Base-by-base conservation (phyloP, 2,797 vertebrate genomes). In the Lepidocolaptes lacrymiger region DNA sequence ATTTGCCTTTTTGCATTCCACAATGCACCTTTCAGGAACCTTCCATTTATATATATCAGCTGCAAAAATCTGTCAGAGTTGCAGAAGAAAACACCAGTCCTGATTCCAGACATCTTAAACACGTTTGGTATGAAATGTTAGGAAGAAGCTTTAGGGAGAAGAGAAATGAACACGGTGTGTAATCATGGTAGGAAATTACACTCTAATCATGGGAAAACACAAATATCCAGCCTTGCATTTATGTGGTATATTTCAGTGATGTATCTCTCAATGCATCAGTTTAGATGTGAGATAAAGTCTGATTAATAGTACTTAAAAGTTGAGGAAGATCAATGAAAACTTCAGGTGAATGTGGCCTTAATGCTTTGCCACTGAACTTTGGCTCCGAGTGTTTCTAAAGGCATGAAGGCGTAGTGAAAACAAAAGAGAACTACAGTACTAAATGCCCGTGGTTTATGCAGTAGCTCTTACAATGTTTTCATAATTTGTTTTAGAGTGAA, bases 11-110 rank as follows among this genome's bases (percentile, higher is more conserved):
- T 12, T 24, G 23, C 80, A 61, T 93, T 84, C 48, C 39, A 81
- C 39, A 36, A 52, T 61, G 64, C 67, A 83, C 34, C 32, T 76
- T 80, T 51, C 49, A 61, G 41, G 83, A 63, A 52, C 39, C 27
- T 91, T 87, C 54, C 44, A 22, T 55, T 83, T 63, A 62, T 0
- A 0, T 63, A 62, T 0, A 0, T 61, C 68, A 76, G n/a, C 68
- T 91, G 68, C 62, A 92, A 76, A 92, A 85, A 43, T n/a, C 55
- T 26, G 2, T 14, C 44, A 43, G 10, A 43, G 71, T 75, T 83
- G 44, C 28, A 64, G 54, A 32, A 90, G 13, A 62, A 83, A 76
- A 62, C 39, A 58, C 17, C 46, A 10, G 12, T 39, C 74, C 59
- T 62, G 9, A 10, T 73, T 79, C 61, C 52, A 88, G 37, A n/a